These are phyloP conservation scores for Cantharis rufa DNA, from an alignment of 2,888 invertebrate genomes.

Conservation along the genomic window DNA sequence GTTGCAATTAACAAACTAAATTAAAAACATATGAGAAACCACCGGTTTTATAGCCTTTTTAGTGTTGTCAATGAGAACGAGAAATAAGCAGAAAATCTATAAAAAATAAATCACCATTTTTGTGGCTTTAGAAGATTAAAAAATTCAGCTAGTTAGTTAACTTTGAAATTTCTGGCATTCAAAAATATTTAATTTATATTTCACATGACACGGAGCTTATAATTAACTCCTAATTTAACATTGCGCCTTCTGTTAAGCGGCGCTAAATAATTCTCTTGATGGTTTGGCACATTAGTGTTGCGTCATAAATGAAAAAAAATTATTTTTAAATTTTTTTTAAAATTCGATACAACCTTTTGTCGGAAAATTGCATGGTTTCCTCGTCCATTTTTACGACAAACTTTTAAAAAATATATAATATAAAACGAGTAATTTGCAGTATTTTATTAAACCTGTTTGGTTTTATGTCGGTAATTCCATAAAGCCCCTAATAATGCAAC, in stretches of 20 bases:
- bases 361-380: background rate
- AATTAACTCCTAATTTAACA: background rate
- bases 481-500: background rate
- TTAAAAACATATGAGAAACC: background rate
- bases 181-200: background rate
- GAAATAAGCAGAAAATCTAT: background rate
- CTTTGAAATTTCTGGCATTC: too few species aligned
- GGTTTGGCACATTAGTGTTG: background rate
- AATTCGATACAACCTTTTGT: background rate
- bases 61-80: background rate
- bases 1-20: background rate
- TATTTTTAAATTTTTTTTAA: background rate
- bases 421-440: background rate
- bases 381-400: background rate
- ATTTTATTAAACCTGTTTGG: background rate
- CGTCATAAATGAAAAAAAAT: background rate
- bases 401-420: background rate
- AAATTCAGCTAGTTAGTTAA: too few species aligned
- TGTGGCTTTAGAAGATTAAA: background rate
- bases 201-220: background rate
- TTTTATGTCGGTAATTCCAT: background rate
- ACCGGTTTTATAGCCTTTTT: background rate
- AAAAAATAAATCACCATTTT: background rate
- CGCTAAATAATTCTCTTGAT: background rate
- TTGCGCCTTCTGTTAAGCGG: background rate